A percentile compares a stretch with the other conserved stretches of the same genome.
These are phyloP conservation scores for Pristionchus mayeri DNA, from an alignment of 2,888 invertebrate genomes.

Conservation along the genomic window DNA sequence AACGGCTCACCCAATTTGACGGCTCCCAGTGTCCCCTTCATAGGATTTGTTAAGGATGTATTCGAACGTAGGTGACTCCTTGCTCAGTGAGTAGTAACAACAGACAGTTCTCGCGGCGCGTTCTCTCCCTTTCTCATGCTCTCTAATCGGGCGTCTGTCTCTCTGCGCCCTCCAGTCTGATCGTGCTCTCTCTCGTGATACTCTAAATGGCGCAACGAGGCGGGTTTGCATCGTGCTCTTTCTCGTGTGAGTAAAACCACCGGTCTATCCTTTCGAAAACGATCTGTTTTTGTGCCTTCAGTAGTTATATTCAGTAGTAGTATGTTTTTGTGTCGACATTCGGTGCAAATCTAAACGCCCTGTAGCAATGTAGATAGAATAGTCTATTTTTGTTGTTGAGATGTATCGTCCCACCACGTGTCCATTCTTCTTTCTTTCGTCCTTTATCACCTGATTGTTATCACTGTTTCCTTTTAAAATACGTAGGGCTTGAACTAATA, in stretches of 20 bases:
- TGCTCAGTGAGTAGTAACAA: neutral
- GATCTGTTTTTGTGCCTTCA: too few species aligned
- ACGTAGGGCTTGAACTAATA: conserved; percentile 16
- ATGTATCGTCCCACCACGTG: conserved; percentile 26
- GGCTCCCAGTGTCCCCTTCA: neutral
- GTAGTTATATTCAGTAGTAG: too few species aligned
- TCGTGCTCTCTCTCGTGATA: conserved; percentile 17
- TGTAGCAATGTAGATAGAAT: neutral
- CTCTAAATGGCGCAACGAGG: conserved; percentile 37
- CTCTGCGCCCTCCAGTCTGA: neutral
- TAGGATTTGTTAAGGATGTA: conserved; percentile 38
- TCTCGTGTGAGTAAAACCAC: neutral
- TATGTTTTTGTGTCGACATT: too few species aligned
- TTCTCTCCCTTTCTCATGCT: conserved; percentile 1
- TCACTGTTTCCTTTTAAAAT: neutral
- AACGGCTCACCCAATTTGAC: neutral
- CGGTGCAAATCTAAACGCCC: neutral
- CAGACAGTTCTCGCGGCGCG: neutral
- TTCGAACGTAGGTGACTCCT: neutral
- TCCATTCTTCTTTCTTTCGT: neutral
- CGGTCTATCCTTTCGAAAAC: neutral
- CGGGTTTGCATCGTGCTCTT: conserved; percentile 23
- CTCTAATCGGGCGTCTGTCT: neutral
- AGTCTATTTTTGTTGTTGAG: conserved; percentile 23
- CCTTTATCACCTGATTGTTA: conserved; percentile 29